These are phyloP conservation scores for Rhinoptilus africanus DNA, from an alignment of 2,113 vertebrate genomes.

Conservation along the genomic window DNA sequence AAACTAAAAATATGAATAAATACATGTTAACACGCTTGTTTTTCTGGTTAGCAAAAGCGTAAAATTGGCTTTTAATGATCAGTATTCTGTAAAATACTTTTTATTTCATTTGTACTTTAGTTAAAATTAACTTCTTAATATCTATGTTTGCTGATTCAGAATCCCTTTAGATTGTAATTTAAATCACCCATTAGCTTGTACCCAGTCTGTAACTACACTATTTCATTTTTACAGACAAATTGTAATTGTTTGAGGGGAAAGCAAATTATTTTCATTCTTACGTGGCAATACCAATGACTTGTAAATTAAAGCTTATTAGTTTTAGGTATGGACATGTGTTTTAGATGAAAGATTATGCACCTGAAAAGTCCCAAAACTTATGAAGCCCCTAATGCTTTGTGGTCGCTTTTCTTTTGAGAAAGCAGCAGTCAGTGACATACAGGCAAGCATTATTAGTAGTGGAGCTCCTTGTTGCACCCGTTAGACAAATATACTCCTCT, in stretches of 20 bases:
- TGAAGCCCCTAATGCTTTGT: neutral
- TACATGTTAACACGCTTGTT: neutral
- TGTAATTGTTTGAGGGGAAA: neutral
- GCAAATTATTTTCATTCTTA: neutral
- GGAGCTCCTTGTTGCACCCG: neutral
- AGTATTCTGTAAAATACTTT: neutral
- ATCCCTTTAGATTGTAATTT: neutral
- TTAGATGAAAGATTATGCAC: neutral
- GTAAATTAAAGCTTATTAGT: neutral
- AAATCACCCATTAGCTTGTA: neutral
- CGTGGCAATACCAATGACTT: neutral
- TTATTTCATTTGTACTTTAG: neutral
- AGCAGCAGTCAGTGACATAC: neutral
- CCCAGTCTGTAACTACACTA: neutral
- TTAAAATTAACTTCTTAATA: neutral
- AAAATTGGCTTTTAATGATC: constrained; percentile 3
- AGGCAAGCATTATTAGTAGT: neutral
- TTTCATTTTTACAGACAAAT: neutral
- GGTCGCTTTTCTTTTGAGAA: neutral
- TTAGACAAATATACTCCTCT: neutral
- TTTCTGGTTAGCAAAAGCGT: neutral
- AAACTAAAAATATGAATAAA: neutral
- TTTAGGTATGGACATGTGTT: neutral
- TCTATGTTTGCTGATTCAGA: neutral
- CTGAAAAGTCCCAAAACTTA: neutral